Conservation (phyloP, 2,797 vertebrate species). For the Sandelia bainsii region DNA sequence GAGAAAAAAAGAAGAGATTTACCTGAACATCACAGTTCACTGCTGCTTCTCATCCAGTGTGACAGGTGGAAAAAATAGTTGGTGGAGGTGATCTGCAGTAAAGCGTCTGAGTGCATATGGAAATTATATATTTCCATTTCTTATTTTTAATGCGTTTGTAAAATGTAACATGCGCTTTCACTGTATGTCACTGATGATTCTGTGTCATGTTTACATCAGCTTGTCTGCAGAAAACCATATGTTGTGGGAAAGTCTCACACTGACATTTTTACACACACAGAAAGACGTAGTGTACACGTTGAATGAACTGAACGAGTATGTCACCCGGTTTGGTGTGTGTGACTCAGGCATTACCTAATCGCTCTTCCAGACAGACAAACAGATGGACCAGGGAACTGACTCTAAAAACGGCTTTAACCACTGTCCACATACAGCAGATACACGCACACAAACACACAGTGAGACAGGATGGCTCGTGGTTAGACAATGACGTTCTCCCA, state of each 20-base stretch:
- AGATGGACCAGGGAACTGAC: conserved; percentile 54
- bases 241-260: conserved; percentile 17
- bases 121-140: background rate
- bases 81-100: conserved; percentile 20
- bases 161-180: background rate
- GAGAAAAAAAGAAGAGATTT: conserved; percentile 30
- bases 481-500: conserved; percentile 49
- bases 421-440: conserved; percentile 16
- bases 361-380: conserved; percentile 52
- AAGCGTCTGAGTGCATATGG: background rate
- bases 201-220: conserved; percentile 14
- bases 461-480: conserved; percentile 48
- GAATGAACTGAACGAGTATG: conserved; percentile 38
- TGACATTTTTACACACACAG: conserved; percentile 35
- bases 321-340: conserved; percentile 38
- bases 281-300: background rate
- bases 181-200: background rate
- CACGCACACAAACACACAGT: conserved; percentile 25
- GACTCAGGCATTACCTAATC: conserved; percentile 61
- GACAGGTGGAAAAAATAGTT: conserved; percentile 12
- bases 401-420: conserved; percentile 63
- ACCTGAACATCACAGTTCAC: conserved; percentile 40
- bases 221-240: conserved; percentile 25
- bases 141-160: background rate
- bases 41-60: conserved; percentile 19